These are phyloP conservation scores for Oenanthe melanoleuca DNA, from an alignment of 2,113 vertebrate genomes.

Conservation along the genomic window DNA sequence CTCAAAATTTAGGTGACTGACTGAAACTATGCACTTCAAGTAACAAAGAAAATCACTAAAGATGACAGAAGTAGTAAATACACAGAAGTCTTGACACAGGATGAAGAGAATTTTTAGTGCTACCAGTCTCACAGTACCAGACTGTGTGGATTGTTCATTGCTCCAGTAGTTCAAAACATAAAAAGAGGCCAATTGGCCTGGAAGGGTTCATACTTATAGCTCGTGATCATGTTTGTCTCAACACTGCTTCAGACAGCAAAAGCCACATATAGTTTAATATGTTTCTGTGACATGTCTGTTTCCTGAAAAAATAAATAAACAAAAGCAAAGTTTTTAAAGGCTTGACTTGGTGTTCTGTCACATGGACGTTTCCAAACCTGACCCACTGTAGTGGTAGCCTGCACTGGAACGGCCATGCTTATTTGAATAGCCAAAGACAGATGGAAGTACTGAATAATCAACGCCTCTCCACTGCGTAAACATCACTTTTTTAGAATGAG, in stretches of 20 bases:
- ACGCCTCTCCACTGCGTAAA: conserved; percentile 77
- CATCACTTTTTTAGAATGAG: conserved; percentile 80
- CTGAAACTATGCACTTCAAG: conserved; percentile 68
- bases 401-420: conserved; percentile 57
- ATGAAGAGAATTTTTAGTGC: conserved; percentile 54
- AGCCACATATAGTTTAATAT: conserved; percentile 18
- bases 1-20: conserved; percentile 57
- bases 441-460: conserved; percentile 81
- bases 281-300: conserved; percentile 30
- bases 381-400: conserved; percentile 59
- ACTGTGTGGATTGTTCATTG: conserved; percentile 70
- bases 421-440: conserved; percentile 75
- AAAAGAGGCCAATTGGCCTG: conserved; percentile 37
- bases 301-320: conserved; percentile 45
- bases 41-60: conserved; percentile 62
- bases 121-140: conserved; percentile 73
- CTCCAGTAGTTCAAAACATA: conserved; percentile 56
- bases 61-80: conserved; percentile 54
- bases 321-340: conserved; percentile 68
- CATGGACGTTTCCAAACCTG: conserved; percentile 83
- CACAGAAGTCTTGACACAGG: conserved; percentile 42
- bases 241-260: conserved; percentile 51
- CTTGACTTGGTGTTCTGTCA: conserved; percentile 76
- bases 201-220: conserved; percentile 31
- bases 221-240: conserved; percentile 63